Conservation (phyloP, 1,140 invertebrate species). For the Lordiphosa mommai region DNA sequence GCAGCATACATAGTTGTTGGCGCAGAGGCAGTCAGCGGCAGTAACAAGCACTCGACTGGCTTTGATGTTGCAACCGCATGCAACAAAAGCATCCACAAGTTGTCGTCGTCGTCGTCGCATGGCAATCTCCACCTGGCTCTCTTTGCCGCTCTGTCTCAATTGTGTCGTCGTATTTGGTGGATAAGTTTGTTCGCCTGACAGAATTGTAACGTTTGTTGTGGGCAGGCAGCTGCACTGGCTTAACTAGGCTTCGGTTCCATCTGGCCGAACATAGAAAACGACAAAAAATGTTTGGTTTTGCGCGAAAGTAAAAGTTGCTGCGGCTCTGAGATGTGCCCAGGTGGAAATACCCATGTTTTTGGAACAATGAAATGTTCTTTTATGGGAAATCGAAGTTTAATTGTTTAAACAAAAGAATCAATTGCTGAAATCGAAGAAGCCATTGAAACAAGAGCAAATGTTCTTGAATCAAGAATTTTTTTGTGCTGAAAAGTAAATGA, state of each 20-base stretch:
- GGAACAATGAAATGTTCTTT: constrained; percentile 3
- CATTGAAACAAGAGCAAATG: neutral
- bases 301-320: constrained; percentile 35
- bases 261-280: constrained; percentile 68
- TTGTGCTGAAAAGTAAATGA: too few relatives aligned
- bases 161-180: constrained; percentile 49
- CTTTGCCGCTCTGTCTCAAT: constrained; percentile 27
- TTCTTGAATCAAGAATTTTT: too few relatives aligned
- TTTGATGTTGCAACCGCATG: constrained; percentile 63
- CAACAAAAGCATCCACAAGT: constrained; percentile 50
- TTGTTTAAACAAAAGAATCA: neutral
- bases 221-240: constrained; percentile 59
- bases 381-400: neutral
- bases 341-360: constrained; percentile 5
- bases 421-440: too few relatives aligned
- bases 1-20: constrained; percentile 9
- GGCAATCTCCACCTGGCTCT: constrained; percentile 18
- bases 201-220: constrained; percentile 57
- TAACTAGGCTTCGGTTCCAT: constrained; percentile 51
- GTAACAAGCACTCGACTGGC: constrained; percentile 38
- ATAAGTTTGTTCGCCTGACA: constrained; percentile 44
- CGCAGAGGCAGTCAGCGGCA: constrained; percentile 15
- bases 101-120: constrained; percentile 33
- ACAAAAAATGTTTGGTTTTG: constrained; percentile 22
- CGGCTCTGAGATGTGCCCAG: neutral